Evolutionary conservation across 2,113 vertebrate species (phyloP), one percentile per base, ranked within the genome.

Genomic region (Pyrgilauda ruficollis): DNA sequence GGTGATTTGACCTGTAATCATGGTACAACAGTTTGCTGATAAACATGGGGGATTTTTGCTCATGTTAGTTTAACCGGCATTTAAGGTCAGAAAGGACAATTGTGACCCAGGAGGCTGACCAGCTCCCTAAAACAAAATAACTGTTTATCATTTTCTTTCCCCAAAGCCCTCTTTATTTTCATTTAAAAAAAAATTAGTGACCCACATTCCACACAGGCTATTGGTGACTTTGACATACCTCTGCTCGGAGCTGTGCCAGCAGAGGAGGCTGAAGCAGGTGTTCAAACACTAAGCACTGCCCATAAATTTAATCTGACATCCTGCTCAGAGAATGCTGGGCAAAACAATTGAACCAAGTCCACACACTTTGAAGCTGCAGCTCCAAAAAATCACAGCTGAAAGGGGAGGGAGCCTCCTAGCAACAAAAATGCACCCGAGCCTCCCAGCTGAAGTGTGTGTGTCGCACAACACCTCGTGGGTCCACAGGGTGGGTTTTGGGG

Each of bases 221-320:
- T 15, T 4, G 2, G n/a, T 55, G 46, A 66, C 58, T 89, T 59
- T 46, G 83, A 55, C 62, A 49, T 92, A 50, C 35, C 50, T 94
- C 82, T 82, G 31, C 67, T 74, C n/a, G 66, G 49, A 83, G 39
- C 55, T 22, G 81, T 37, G 43, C 83, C 83, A 93, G 66, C 63
- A 66, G 68, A 94, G 62, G 69, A 94, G 81, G 68, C 59, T 12
- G 50, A 78, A 93, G 74, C 79, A 97, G 94, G 78, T 93, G 93
- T 96, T 94, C 94, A 93, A 96, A 95, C 26, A 86, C 88, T 82
- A 68, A 70, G 73, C 47, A 19, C 39, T 85, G 27, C 52, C 80
- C 63, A 43, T 84, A 96, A 94, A 94, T 94, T 95, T 69, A 94
- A 93, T 93, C 69, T 89, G 90, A 92, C 85, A 24, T 35, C 80